Evolutionary conservation across 2,888 invertebrate genomes (phyloP).

Genomic region (Caenorhabditis virilis): DNA sequence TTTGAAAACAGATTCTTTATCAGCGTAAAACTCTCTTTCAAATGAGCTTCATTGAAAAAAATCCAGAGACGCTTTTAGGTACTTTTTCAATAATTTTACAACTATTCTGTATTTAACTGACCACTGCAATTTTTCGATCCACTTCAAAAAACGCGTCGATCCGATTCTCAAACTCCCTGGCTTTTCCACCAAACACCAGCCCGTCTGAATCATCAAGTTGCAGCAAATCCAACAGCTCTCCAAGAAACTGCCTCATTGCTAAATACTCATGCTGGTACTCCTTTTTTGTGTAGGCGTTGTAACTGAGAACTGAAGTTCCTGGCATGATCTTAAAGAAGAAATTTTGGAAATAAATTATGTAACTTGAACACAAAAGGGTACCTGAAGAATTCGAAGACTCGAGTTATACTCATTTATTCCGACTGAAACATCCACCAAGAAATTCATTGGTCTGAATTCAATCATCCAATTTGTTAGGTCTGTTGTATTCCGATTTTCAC

Average conservation of each 20-base stretch:
- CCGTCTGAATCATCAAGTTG: constrained; percentile 3
- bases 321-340: constrained; percentile 4
- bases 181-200: constrained; percentile 1
- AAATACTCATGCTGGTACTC: constrained; percentile 6
- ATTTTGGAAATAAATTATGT: no score
- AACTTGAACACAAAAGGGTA: neutral
- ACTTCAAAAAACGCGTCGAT: constrained; percentile 8
- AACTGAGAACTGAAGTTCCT: neutral
- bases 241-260: constrained; percentile 8
- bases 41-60: neutral
- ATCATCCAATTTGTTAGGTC: constrained; percentile 2
- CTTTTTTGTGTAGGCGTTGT: constrained; percentile 1
- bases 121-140: neutral
- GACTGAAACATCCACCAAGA: constrained; percentile 3
- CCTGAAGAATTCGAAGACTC: constrained; percentile 1
- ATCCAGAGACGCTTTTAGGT: no score
- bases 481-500: neutral
- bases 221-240: constrained; percentile 2
- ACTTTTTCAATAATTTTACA: no score
- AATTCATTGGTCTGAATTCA: constrained; percentile 8
- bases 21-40: no score
- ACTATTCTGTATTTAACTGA: neutral
- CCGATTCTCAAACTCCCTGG: neutral
- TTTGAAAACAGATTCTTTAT: no score
- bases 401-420: constrained; percentile 5